Conservation (phyloP, 92 coral and sea anemone species). For the Paragorgia papillata region DNA sequence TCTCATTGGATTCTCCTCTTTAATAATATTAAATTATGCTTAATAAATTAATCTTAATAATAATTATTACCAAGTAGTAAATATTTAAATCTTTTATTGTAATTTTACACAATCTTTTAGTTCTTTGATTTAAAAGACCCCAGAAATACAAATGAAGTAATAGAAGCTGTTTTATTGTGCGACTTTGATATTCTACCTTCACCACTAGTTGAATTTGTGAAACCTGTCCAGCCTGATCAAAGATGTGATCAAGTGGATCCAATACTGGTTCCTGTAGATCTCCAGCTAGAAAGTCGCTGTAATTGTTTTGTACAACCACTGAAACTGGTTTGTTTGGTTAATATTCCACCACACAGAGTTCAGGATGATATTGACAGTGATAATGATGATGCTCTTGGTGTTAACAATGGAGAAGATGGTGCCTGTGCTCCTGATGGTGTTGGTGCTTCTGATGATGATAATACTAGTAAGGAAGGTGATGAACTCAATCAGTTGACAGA, state of each 20-base stretch:
- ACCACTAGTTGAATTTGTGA: conserved; percentile 27
- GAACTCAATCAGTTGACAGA: conserved; percentile 11
- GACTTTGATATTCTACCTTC: conserved; percentile 53
- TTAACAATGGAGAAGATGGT: not conserved
- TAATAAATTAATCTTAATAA: no score
- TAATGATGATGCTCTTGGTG: not conserved
- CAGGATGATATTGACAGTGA: not conserved
- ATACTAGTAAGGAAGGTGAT: no score
- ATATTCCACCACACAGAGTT: conserved; percentile 12
- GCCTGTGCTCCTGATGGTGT: not conserved
- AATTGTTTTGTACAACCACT: conserved; percentile 45
- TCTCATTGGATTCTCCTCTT: no score
- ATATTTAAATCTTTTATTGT: not conserved
- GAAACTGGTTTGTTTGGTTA: conserved; percentile 33
- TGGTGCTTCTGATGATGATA: no score
- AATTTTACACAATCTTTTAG: conserved; percentile 16
- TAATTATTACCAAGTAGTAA: not conserved
- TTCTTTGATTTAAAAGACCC: conserved; percentile 51
- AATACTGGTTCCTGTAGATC: conserved; percentile 42
- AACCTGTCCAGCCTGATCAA: not conserved
- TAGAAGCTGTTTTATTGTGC: conserved; percentile 44
- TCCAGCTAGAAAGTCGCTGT: conserved; percentile 14
- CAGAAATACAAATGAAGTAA: not conserved
- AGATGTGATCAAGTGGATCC: conserved; percentile 13
- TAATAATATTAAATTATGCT: no score